Evolutionary conservation across 2,888 invertebrate species (phyloP).

Genomic region (Macrophya alboannulata): DNA sequence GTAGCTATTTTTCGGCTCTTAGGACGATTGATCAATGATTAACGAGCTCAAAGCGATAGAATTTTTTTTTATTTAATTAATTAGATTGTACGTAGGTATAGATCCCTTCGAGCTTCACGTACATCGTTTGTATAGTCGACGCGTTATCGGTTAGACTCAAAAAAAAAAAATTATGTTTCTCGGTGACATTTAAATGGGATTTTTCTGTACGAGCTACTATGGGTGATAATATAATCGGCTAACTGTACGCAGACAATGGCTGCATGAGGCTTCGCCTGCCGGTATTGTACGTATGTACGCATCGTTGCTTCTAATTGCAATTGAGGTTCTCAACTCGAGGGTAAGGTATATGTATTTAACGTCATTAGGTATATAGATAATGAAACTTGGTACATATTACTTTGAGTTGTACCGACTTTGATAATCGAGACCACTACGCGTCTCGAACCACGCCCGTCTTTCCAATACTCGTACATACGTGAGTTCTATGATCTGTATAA

Average conservation of each 20-base stretch:
- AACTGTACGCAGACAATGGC: conserved; percentile 76
- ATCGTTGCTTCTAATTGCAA: conserved; percentile 54
- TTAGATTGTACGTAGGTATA: neutral
- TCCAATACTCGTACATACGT: neutral
- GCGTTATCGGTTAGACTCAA: neutral
- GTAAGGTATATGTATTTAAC: neutral
- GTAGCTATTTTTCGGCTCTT: too few relatives aligned
- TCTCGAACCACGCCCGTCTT: neutral
- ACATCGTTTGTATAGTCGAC: neutral
- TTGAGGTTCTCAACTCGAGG: conserved; percentile 41
- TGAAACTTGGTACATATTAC: neutral
- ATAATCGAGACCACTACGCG: neutral
- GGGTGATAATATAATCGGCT: conserved; percentile 68
- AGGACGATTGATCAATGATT: too few relatives aligned
- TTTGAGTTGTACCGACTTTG: neutral
- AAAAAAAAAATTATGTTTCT: neutral
- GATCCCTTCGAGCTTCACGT: neutral
- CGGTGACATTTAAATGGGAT: conserved; percentile 47
- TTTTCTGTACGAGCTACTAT: neutral
- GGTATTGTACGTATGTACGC: conserved; percentile 19
- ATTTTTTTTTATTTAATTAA: too few relatives aligned
- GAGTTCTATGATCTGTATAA: too few relatives aligned
- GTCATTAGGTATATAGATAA: neutral
- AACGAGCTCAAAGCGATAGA: too few relatives aligned
- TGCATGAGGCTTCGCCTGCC: conserved; percentile 61